These are phyloP conservation scores for Spicauda simplicius DNA, from an alignment of 2,888 invertebrate species.

Conservation along the genomic window DNA sequence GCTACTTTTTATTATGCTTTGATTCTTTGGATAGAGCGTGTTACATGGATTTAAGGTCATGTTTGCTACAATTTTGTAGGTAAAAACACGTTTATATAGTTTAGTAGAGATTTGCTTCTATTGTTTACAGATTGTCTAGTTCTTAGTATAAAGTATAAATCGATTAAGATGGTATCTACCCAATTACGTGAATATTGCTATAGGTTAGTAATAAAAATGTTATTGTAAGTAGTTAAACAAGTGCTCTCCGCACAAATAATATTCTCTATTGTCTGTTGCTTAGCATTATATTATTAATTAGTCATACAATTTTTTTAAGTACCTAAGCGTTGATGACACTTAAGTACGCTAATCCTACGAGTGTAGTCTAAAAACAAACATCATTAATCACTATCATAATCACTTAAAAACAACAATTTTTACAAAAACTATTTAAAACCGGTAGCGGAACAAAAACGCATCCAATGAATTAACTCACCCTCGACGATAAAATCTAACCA, in stretches of 20 bases:
- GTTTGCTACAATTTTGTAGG: neutral
- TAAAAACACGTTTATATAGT: too few relatives aligned
- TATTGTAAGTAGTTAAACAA: too few relatives aligned
- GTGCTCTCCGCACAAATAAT: too few relatives aligned
- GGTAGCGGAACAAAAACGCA: slow-evolving; percentile 71
- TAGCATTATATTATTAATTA: too few relatives aligned
- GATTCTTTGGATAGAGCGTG: neutral
- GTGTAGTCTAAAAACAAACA: slow-evolving; percentile 36
- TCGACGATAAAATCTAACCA: slow-evolving; percentile 76
- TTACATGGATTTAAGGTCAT: neutral
- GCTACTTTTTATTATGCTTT: slow-evolving; percentile 4
- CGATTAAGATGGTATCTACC: too few relatives aligned
- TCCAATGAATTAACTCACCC: slow-evolving; percentile 73
- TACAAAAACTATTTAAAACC: slow-evolving; percentile 59
- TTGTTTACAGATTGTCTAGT: too few relatives aligned
- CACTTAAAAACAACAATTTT: slow-evolving; percentile 50
- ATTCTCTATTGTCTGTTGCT: too few relatives aligned
- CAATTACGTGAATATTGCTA: too few relatives aligned
- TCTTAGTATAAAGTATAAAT: too few relatives aligned
- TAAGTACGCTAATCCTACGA: neutral
- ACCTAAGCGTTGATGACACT: neutral
- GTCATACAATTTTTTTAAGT: too few relatives aligned
- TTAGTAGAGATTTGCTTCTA: too few relatives aligned
- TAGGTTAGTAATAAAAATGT: too few relatives aligned
- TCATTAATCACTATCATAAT: slow-evolving; percentile 50